phyloP scores from a whole-genome alignment of 2,888 invertebrate species.

The Selenia dentaria region DNA sequence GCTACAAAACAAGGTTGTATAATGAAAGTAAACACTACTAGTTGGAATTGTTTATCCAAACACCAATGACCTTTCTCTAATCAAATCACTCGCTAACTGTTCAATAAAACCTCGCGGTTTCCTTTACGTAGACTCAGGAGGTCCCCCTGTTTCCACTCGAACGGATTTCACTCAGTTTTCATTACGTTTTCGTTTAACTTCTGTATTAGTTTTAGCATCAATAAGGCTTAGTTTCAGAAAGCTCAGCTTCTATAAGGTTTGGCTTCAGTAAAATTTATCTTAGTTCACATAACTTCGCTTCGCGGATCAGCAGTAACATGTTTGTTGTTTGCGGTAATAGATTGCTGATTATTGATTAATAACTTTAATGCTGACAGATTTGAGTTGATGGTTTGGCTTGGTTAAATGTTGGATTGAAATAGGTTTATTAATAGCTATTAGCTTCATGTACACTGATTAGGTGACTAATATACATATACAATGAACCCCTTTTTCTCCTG shows the following conservation, averaged over 20 bases:
- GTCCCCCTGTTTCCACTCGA: constrained; percentile 21
- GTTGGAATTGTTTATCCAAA: constrained; percentile 1
- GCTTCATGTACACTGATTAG: no score
- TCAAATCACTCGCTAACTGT: constrained; percentile 3
- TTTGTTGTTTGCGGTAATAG: constrained; percentile 11
- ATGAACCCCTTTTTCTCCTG: no score
- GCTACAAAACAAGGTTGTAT: no score
- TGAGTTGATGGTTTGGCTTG: no score
- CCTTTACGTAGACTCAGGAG: not conserved
- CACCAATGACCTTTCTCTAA: not conserved
- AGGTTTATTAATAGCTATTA: no score
- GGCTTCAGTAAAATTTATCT: constrained; percentile 28
- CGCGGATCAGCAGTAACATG: constrained; percentile 36
- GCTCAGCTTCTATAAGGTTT: not conserved
- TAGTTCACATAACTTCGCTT: constrained; percentile 44
- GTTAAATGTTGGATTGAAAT: no score
- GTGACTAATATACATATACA: no score
- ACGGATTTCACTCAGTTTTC: constrained; percentile 28
- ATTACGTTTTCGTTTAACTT: constrained; percentile 18
- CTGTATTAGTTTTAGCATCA: constrained; percentile 15
- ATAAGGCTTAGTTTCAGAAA: not conserved
- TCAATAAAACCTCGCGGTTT: constrained; percentile 10
- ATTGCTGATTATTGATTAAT: constrained; percentile 11
- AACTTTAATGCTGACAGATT: no score
- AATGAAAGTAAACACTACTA: no score